Evolutionary conservation across 2,888 invertebrate species (phyloP).

Genomic region (Rhogogaster chlorosoma): DNA sequence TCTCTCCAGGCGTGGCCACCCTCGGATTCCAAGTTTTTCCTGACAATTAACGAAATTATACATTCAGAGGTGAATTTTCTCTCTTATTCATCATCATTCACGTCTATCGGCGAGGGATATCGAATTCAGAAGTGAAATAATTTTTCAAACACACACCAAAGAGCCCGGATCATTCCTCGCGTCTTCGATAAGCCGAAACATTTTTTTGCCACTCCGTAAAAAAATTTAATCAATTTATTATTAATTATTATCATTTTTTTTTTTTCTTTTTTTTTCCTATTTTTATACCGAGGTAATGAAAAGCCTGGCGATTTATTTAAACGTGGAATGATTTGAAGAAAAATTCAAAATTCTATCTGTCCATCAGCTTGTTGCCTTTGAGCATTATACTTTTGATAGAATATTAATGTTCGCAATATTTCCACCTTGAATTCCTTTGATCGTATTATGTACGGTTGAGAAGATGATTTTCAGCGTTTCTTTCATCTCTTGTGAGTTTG

Average conservation of each 20-base stretch:
- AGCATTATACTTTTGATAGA: not conserved
- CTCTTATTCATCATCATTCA: not conserved
- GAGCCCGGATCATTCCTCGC: too few species aligned
- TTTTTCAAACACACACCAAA: not conserved
- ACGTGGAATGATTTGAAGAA: too few species aligned
- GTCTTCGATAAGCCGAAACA: too few species aligned
- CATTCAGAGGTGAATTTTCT: not conserved
- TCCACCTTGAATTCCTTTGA: not conserved
- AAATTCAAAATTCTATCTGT: too few species aligned
- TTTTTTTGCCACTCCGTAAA: too few species aligned
- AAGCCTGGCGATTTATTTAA: too few species aligned
- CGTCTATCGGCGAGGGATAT: not conserved
- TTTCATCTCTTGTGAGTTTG: not conserved
- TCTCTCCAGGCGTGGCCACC: conserved; percentile 94
- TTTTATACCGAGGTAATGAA: too few species aligned
- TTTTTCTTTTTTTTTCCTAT: too few species aligned
- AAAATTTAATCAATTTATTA: too few species aligned
- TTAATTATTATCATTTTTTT: too few species aligned
- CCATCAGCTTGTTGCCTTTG: not conserved
- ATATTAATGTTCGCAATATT: not conserved
- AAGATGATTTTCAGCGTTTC: not conserved
- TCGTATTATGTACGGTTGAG: not conserved
- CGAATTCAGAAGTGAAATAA: not conserved
- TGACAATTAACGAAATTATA: conserved; percentile 54
- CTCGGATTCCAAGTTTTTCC: conserved; percentile 78